phyloP scores from a whole-genome alignment of 2,797 vertebrate species.

The Enteromius viviparus region DNA sequence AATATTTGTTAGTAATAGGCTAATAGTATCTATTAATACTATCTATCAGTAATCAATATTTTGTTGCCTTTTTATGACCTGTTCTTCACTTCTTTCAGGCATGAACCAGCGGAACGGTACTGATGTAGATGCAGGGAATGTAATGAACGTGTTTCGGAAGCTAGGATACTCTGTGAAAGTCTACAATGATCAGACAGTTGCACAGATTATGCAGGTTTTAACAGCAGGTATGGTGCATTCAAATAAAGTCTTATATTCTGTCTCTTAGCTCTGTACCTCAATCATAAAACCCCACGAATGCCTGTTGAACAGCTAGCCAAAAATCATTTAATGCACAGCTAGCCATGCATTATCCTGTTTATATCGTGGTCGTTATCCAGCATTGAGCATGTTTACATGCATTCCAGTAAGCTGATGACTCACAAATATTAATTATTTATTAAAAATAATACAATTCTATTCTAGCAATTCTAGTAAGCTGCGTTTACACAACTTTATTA shows the following conservation, averaged over 20 bases:
- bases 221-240: slow-evolving; percentile 63
- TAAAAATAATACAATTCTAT: too few relatives aligned
- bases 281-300: neutral
- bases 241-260: neutral
- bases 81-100: slow-evolving; percentile 61
- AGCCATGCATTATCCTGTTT: too few relatives aligned
- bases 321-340: too few relatives aligned
- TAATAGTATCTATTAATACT: neutral
- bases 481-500: too few relatives aligned
- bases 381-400: too few relatives aligned
- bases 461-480: too few relatives aligned
- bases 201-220: slow-evolving; percentile 71
- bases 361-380: too few relatives aligned
- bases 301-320: too few relatives aligned
- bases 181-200: slow-evolving; percentile 77
- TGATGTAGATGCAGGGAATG: slow-evolving; percentile 77
- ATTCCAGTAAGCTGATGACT: too few relatives aligned
- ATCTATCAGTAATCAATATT: neutral
- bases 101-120: slow-evolving; percentile 83
- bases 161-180: slow-evolving; percentile 77
- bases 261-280: neutral
- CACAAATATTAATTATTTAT: too few relatives aligned
- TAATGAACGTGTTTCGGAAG: slow-evolving; percentile 72
- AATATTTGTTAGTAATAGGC: neutral
- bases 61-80: neutral